Evolutionary conservation across 2,113 vertebrate species (phyloP).

Genomic region (Rhineura floridana): DNA sequence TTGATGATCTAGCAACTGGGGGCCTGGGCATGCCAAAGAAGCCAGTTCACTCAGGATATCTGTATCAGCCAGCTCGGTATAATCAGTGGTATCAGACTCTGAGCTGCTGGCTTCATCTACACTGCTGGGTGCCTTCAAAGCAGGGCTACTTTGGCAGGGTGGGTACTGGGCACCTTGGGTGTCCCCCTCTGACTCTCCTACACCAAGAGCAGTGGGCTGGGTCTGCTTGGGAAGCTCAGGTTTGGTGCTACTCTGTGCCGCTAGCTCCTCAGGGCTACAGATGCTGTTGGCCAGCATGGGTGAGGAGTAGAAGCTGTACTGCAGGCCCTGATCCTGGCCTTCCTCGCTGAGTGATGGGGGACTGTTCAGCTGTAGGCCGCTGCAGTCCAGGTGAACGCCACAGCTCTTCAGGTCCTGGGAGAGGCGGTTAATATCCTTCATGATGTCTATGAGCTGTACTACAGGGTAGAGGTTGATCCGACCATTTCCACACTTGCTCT

Average conservation of each 20-base stretch:
- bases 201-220: neutral
- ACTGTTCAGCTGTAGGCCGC: conserved; percentile 77
- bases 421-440: conserved; percentile 90
- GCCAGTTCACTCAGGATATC: conserved; percentile 82
- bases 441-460: conserved; percentile 83
- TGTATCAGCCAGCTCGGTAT: conserved; percentile 77
- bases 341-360: conserved; percentile 66
- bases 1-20: conserved; percentile 77
- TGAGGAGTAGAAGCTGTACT: conserved; percentile 87
- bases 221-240: conserved; percentile 65
- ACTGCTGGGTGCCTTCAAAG: conserved; percentile 50
- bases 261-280: conserved; percentile 84
- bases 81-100: conserved; percentile 72
- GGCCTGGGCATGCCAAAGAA: conserved; percentile 77
- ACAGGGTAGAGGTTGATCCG: conserved; percentile 82
- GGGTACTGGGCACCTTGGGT: conserved; percentile 69
- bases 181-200: conserved; percentile 60
- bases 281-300: conserved; percentile 91
- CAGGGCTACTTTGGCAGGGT: conserved; percentile 37
- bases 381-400: conserved; percentile 86
- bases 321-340: conserved; percentile 78
- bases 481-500: conserved; percentile 79
- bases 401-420: conserved; percentile 90
- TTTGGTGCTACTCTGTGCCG: conserved; percentile 70
- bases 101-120: conserved; percentile 54